phyloP scores from a whole-genome alignment of 92 coral and sea anemone species.

The Palythoa grandis region DNA sequence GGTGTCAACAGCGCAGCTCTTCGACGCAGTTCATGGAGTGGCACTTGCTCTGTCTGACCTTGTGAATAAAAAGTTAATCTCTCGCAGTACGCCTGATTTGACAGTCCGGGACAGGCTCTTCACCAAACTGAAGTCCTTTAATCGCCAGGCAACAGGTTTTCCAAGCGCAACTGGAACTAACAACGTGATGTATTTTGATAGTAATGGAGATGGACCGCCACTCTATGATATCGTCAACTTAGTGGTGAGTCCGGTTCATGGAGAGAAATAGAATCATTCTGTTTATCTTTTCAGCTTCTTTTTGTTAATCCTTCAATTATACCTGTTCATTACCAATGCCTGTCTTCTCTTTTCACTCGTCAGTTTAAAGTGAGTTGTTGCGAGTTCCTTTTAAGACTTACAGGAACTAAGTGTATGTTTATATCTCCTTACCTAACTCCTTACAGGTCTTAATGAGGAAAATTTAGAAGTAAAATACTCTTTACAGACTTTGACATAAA shows the following conservation, averaged over 20 bases:
- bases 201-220: constrained; percentile 84
- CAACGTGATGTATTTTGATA: constrained; percentile 90
- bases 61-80: constrained; percentile 92
- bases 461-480: too few relatives aligned
- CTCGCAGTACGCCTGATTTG: constrained; percentile 80
- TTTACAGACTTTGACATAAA: too few relatives aligned
- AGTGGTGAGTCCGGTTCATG: constrained; percentile 66
- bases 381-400: too few relatives aligned
- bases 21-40: constrained; percentile 97
- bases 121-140: constrained; percentile 76
- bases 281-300: background rate
- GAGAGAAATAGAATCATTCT: background rate
- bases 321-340: too few relatives aligned
- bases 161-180: constrained; percentile 92
- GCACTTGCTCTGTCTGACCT: constrained; percentile 95
- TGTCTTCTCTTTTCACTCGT: too few relatives aligned
- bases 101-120: constrained; percentile 89
- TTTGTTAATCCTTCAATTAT: too few relatives aligned
- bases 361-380: too few relatives aligned
- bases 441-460: too few relatives aligned
- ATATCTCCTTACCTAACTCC: too few relatives aligned
- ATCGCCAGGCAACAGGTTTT: constrained; percentile 74
- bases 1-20: constrained; percentile 88
- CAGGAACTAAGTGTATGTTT: too few relatives aligned
- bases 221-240: constrained; percentile 92